Base-by-base conservation (phyloP, 2,888 invertebrate species). In the Dynastes maya region DNA sequence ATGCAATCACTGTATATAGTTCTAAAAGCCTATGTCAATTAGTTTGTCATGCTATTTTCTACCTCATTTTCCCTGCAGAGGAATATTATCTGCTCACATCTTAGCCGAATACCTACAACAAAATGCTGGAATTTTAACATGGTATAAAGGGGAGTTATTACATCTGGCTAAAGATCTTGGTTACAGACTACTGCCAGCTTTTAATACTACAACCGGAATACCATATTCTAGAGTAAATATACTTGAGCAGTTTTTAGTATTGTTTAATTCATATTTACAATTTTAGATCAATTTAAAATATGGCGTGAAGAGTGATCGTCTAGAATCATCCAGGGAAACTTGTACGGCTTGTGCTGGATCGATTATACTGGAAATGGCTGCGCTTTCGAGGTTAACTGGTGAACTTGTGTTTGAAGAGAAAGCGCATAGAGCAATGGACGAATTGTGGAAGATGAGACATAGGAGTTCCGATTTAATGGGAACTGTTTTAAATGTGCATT, bases 311-410 rank as follows among this genome's bases (percentile, higher is more conserved):
- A 93, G 92, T 80, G 92, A 93, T 49, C 92, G 93, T 27, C 85
- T 96, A 70, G 93, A 94, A 81, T 92, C 94, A 83, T 94, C 95
- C 0, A 91, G 95, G 2, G 98, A 98, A 89, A 98, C 98, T 0
- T 99, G 99, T 87, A 99, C 99, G 0, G 98, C 99, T 0, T 99
- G 99, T 89, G 98, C 98, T 1, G 99, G 99, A 0, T 98, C 98
- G 0, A 98, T 99, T 93, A 95, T 99, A 74, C 90, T 99, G 49
- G 99, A 99, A 90, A 97, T 99, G 93, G 98, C 98, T 0, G 97
- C 98, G 0, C 91, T 99, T 6, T 97, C 97, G 1, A 92, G 98
- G 1, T 91, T 99, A 72, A 96, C 97, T 0, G 98, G 97, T 84
- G 96, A 97, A 87, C 93, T 95, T 0, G 90, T 98, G 68, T 99